phyloP scores from a whole-genome alignment of 2,113 vertebrate genomes.

The Nycticorax nycticorax region DNA sequence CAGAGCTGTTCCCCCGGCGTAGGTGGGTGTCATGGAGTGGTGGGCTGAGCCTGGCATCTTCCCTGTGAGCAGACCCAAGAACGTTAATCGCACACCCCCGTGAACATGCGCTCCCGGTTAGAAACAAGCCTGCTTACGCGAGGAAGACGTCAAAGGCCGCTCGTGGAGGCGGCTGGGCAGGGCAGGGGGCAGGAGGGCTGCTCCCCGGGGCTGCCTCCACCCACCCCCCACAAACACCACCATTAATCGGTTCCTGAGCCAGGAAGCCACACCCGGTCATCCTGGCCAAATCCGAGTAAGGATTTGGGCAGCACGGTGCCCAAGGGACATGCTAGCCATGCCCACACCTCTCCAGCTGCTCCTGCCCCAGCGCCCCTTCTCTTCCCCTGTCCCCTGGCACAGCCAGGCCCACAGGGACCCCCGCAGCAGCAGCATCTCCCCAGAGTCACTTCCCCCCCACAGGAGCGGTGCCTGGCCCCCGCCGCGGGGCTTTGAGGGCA shows the following conservation, averaged over 20 bases:
- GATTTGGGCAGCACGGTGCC: background rate
- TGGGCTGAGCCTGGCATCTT: background rate
- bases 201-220: background rate
- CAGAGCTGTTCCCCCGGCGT: accelerated
- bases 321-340: background rate
- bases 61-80: background rate
- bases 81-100: background rate
- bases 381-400: background rate
- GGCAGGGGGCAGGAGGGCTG: background rate
- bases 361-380: accelerated
- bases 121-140: background rate
- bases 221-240: accelerated
- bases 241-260: background rate
- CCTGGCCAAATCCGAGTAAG: accelerated
- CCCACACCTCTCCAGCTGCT: background rate
- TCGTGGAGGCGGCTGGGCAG: accelerated
- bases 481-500: accelerated
- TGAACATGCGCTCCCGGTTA: accelerated
- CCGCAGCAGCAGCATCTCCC: background rate
- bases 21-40: background rate
- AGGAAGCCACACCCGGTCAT: accelerated
- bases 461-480: background rate
- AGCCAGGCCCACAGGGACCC: background rate
- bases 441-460: accelerated
- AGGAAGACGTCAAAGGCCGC: accelerated